A percentile compares a stretch with the other conserved stretches of the same genome.
Conservation (phyloP, 2,888 invertebrate genomes). For the Xestia c-nigrum region DNA sequence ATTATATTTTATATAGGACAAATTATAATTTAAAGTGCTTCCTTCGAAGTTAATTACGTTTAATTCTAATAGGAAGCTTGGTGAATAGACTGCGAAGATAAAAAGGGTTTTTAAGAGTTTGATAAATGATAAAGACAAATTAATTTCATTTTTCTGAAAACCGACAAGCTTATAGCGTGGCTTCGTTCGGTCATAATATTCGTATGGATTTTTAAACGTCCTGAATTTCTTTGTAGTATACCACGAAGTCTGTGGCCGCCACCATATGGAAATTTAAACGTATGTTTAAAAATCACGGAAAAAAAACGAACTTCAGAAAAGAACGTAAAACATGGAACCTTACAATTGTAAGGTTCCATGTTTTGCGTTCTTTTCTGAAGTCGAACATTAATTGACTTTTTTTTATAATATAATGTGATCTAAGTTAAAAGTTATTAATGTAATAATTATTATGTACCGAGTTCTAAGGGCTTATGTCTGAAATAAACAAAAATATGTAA, state of each 20-base stretch:
- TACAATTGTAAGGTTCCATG: neutral
- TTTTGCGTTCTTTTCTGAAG: neutral
- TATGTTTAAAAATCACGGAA: too few relatives aligned
- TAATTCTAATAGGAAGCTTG: neutral
- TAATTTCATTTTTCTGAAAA: neutral
- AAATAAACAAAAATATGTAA: too few relatives aligned
- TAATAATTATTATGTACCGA: too few relatives aligned
- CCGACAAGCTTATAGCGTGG: neutral
- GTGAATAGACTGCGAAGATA: neutral
- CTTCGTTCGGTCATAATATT: neutral
- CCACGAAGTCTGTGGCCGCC: neutral
- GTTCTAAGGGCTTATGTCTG: too few relatives aligned
- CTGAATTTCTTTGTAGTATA: neutral
- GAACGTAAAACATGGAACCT: too few relatives aligned
- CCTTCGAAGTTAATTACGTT: neutral
- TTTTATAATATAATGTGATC: too few relatives aligned
- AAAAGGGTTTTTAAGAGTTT: neutral
- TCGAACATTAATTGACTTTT: neutral
- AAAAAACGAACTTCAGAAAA: too few relatives aligned
- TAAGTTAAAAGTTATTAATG: too few relatives aligned
- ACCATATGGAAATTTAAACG: neutral
- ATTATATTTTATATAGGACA: neutral
- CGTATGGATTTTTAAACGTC: neutral
- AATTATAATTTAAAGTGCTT: slow-evolving; percentile 5
- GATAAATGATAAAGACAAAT: neutral